phyloP scores from a whole-genome alignment of 2,888 invertebrate species.

The Ganaspis brasiliensis region DNA sequence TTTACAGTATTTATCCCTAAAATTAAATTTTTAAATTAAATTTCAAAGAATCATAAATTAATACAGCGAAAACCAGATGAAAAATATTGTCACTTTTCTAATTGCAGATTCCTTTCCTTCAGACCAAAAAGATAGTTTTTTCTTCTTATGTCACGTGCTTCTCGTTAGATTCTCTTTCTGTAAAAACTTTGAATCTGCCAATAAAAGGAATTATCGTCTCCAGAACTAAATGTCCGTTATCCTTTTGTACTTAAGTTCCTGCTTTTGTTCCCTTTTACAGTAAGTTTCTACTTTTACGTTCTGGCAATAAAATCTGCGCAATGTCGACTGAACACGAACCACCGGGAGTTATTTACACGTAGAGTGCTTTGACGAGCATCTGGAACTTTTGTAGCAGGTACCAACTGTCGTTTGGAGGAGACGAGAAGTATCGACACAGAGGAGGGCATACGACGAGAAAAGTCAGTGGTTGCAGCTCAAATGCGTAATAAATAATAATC shows the following conservation, averaged over 20 bases:
- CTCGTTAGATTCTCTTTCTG: no score
- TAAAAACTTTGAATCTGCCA: no score
- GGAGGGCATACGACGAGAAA: constrained; percentile 60
- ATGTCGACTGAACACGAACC: constrained; percentile 36
- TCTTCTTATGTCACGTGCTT: no score
- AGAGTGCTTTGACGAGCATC: constrained; percentile 43
- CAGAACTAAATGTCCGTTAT: background rate
- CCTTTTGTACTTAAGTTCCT: background rate
- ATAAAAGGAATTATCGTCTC: background rate
- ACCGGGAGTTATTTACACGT: constrained; percentile 44
- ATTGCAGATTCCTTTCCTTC: no score
- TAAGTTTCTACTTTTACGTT: constrained; percentile 20
- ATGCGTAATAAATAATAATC: constrained; percentile 78
- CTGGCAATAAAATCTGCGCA: constrained; percentile 18
- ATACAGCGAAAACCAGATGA: no score
- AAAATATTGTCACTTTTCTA: no score
- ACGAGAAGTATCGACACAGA: constrained; percentile 30
- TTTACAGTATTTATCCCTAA: no score
- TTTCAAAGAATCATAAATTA: no score
- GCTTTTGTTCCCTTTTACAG: background rate
- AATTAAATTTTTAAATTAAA: no score
- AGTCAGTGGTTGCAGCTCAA: constrained; percentile 68
- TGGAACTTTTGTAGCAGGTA: constrained; percentile 49
- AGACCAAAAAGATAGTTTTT: no score
- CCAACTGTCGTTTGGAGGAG: constrained; percentile 58